Evolutionary conservation across 2,888 invertebrate species (phyloP).

Genomic region (Plebejus argus): DNA sequence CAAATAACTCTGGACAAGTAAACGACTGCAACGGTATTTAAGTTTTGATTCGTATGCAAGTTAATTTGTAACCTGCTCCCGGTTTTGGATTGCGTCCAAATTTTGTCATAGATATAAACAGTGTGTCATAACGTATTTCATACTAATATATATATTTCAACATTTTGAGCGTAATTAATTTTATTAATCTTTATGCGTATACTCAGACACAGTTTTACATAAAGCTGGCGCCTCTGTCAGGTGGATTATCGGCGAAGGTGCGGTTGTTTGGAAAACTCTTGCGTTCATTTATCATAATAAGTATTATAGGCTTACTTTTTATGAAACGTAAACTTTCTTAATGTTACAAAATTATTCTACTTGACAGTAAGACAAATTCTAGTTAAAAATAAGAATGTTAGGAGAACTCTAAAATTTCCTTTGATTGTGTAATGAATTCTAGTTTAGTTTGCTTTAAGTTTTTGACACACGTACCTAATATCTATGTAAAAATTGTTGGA

Average conservation of each 20-base stretch:
- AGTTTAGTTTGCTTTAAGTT: background rate
- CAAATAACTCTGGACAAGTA: background rate
- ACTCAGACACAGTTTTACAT: background rate
- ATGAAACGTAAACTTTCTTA: background rate
- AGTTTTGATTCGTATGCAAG: constrained; percentile 20
- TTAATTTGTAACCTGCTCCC: constrained; percentile 28
- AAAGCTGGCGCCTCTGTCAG: constrained; percentile 43
- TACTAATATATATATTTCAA: constrained; percentile 24
- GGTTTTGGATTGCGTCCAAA: constrained; percentile 17
- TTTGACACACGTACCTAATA: background rate
- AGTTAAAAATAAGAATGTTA: background rate
- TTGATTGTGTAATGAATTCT: background rate
- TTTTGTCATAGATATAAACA: constrained; percentile 24
- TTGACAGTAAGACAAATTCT: background rate
- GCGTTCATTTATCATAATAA: constrained; percentile 15
- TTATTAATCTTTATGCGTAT: constrained; percentile 8
- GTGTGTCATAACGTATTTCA: constrained; percentile 11
- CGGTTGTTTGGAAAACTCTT: constrained; percentile 48
- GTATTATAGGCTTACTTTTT: background rate
- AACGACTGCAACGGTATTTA: background rate
- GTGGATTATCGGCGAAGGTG: constrained; percentile 48
- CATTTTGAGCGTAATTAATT: constrained; percentile 25
- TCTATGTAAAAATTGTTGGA: too few relatives aligned
- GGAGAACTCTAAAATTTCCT: background rate
- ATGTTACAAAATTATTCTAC: background rate